Evolutionary conservation across 2,797 vertebrate genomes (phyloP).

Genomic region (Picus viridis): DNA sequence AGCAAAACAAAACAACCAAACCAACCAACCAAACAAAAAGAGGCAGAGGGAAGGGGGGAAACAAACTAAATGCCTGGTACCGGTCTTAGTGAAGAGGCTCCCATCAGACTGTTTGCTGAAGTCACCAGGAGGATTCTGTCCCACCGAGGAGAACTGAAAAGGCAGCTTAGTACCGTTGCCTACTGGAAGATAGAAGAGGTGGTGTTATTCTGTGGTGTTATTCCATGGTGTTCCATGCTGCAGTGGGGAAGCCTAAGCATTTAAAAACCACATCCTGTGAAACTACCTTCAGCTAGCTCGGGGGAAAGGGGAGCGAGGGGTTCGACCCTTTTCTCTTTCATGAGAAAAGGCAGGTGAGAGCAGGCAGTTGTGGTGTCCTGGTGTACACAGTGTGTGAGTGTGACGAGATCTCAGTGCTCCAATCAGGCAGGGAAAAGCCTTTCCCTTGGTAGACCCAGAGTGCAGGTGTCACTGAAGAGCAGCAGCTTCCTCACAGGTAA

Average conservation of each 20-base stretch:
- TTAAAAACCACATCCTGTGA: neutral
- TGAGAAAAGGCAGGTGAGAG: neutral
- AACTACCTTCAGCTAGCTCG: neutral
- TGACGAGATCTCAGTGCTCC: neutral
- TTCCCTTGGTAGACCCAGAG: neutral
- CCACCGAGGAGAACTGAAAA: constrained; percentile 80
- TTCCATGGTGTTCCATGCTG: neutral
- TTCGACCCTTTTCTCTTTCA: neutral
- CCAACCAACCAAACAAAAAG: too few species aligned
- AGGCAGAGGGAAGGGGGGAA: neutral
- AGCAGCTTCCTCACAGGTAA: neutral
- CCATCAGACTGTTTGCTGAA: constrained; percentile 80
- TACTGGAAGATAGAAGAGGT: constrained; percentile 78
- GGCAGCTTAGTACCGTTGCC: constrained; percentile 78
- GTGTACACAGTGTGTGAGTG: neutral
- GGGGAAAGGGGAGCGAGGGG: neutral
- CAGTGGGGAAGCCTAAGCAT: neutral
- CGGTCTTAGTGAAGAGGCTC: constrained; percentile 79
- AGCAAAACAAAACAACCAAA: neutral
- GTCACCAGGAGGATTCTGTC: constrained; percentile 79
- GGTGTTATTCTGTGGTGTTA: constrained; percentile 40
- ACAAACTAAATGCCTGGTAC: constrained; percentile 59
- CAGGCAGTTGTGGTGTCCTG: neutral
- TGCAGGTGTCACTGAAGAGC: neutral
- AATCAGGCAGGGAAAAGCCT: neutral